These are phyloP conservation scores for Erebia palarica DNA, from an alignment of 2,888 invertebrate genomes.

Conservation along the genomic window DNA sequence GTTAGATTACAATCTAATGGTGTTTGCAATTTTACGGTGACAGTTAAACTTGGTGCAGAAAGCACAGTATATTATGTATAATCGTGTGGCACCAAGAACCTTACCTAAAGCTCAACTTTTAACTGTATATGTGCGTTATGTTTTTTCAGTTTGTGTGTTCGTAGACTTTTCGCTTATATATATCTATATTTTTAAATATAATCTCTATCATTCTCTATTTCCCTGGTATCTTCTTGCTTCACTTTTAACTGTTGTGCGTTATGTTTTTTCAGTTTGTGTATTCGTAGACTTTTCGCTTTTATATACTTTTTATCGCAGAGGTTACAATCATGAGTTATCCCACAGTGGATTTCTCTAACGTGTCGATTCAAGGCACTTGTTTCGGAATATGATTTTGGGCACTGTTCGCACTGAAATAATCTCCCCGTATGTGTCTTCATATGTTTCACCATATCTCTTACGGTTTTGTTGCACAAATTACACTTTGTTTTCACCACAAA, in stretches of 20 bases:
- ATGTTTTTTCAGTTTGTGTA: constrained; percentile 16
- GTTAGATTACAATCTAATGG: no score
- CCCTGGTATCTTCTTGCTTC: neutral
- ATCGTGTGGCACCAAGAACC: no score
- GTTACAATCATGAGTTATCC: constrained; percentile 15
- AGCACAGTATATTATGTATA: no score
- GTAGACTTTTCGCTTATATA: neutral
- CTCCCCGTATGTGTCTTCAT: constrained; percentile 32
- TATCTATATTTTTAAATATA: neutral
- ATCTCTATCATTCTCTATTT: neutral
- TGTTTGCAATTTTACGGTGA: no score
- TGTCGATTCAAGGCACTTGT: constrained; percentile 43
- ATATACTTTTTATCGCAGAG: constrained; percentile 26
- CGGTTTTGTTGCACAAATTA: constrained; percentile 39
- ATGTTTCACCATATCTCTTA: constrained; percentile 42
- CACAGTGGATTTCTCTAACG: constrained; percentile 29
- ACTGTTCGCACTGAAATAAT: constrained; percentile 27
- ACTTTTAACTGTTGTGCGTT: neutral
- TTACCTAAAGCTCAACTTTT: neutral
- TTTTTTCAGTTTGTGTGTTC: constrained; percentile 1
- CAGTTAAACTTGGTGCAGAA: no score
- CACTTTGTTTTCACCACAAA: constrained; percentile 32
- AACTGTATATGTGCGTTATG: constrained; percentile 10
- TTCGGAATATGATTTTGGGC: constrained; percentile 37
- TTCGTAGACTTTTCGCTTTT: neutral